Percentiles rank a stretch among this genome's conserved stretches.
Conservation (phyloP, 2,888 invertebrate species). For the Tryphoninae sp. region DNA sequence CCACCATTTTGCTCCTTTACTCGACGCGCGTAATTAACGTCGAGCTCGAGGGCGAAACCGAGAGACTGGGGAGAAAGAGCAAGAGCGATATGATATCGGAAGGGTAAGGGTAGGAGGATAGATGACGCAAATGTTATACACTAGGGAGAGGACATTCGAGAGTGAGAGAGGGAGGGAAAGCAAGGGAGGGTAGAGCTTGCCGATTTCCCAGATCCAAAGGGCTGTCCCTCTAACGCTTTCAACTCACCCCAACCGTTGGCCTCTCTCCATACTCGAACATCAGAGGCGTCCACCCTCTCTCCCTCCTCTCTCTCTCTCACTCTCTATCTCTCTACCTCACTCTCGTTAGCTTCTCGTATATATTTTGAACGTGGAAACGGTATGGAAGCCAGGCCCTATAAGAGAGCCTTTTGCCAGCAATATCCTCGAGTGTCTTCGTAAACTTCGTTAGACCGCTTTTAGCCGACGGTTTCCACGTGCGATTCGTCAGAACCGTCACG, state of each 20-base stretch:
- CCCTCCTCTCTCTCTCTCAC: slow-evolving; percentile 1
- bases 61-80: slow-evolving; percentile 38
- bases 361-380: slow-evolving; percentile 36
- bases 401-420: slow-evolving; percentile 63
- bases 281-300: slow-evolving; percentile 4
- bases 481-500: slow-evolving; percentile 17
- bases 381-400: slow-evolving; percentile 12
- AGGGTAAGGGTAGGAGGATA: slow-evolving; percentile 55
- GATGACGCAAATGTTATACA: slow-evolving; percentile 50
- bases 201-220: slow-evolving; percentile 49
- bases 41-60: slow-evolving; percentile 54
- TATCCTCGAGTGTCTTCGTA: slow-evolving; percentile 78
- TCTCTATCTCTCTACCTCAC: slow-evolving; percentile 24
- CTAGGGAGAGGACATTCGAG: slow-evolving; percentile 14
- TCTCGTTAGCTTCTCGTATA: slow-evolving; percentile 23
- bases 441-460: slow-evolving; percentile 75
- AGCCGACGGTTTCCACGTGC: slow-evolving; percentile 52
- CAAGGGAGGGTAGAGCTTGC: slow-evolving; percentile 33
- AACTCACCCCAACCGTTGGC: not conserved
- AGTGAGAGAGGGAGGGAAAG: not conserved
- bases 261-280: not conserved
- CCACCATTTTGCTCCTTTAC: slow-evolving; percentile 65
- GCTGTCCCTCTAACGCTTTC: slow-evolving; percentile 40
- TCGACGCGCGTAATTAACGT: slow-evolving; percentile 67
- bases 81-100: slow-evolving; percentile 40